These are phyloP conservation scores for Sciurus niger DNA, from an alignment of 2,113 vertebrate species.

Conservation along the genomic window DNA sequence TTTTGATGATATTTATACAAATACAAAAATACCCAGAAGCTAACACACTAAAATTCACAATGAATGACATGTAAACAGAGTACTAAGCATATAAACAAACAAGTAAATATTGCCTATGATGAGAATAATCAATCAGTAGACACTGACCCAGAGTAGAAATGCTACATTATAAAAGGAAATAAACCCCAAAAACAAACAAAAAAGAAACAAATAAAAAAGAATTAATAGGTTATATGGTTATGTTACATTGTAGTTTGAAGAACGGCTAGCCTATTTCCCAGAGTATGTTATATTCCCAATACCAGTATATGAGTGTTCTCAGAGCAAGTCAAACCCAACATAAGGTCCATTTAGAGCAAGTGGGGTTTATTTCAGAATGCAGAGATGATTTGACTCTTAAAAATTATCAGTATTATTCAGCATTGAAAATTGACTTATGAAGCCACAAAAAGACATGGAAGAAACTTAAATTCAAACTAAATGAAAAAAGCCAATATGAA, in stretches of 20 bases:
- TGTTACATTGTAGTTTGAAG: too few species aligned
- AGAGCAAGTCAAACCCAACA: not conserved
- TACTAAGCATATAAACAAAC: not conserved
- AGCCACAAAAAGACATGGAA: too few species aligned
- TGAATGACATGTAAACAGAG: not conserved
- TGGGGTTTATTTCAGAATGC: not conserved
- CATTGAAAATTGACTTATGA: not conserved
- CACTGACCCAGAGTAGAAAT: not conserved
- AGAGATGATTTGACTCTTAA: not conserved
- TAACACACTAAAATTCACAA: not conserved
- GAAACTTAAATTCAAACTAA: too few species aligned
- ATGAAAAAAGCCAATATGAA: too few species aligned
- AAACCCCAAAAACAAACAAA: too few species aligned
- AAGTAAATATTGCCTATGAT: not conserved
- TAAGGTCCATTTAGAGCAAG: not conserved
- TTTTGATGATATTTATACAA: not conserved
- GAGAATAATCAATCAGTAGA: not conserved
- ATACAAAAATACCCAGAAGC: not conserved
- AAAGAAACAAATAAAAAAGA: too few species aligned
- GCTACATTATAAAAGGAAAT: too few species aligned
- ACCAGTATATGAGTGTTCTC: too few species aligned
- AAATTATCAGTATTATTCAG: not conserved
- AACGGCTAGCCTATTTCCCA: too few species aligned
- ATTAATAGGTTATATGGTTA: too few species aligned
- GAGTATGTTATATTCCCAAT: too few species aligned